Evolutionary conservation across 2,113 vertebrate genomes (phyloP), one percentile per base, ranked within the genome.

Genomic region (Dipodomys stephensi): DNA sequence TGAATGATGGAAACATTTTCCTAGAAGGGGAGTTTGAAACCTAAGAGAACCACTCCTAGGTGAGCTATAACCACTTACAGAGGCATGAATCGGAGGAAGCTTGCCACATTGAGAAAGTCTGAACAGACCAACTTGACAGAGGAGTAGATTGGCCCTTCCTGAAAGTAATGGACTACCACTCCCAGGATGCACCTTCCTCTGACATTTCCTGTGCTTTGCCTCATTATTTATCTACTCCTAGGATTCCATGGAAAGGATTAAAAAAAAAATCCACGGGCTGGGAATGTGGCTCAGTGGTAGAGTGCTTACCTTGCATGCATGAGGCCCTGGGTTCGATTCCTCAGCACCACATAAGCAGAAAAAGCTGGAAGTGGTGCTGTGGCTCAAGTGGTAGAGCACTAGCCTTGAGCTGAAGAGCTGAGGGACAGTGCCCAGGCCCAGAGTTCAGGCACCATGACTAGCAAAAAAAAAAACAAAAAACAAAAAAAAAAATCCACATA

Each of bases 41-140:
- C 96, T 91, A 89, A 94, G 96, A 96, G 91, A 97, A 95, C 96
- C 97, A 97, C 86, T 88, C 97, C 98, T 98, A 97, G 92, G 91
- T 96, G 92, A 89, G 92, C 94, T 96, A 35, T 93, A 93, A 89
- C 96, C 94, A 97, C 98, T 98, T 97, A 96, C 91, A 96, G 93
- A 96, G 83, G 93, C 93, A 97, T 98, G 97, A 98, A 98, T 98
- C 97, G 97, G 96, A 98, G 98, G 98, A 98, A 98, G 97, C 96
- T 80, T 94, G 94, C 96, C 35, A 49, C 97, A 97, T 92, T 91
- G 96, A 97, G 97, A 93, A 97, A 84, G 83, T 92, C 98, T 95
- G 95, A 96, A 76, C 96, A 97, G 97, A 98, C 97, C 96, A 96
- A 97, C 96, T 96, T 97, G 98, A 97, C 97, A 98, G 95, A 92